Conservation (phyloP, 2,113 vertebrate genomes). For the Cichladusa arquata region DNA sequence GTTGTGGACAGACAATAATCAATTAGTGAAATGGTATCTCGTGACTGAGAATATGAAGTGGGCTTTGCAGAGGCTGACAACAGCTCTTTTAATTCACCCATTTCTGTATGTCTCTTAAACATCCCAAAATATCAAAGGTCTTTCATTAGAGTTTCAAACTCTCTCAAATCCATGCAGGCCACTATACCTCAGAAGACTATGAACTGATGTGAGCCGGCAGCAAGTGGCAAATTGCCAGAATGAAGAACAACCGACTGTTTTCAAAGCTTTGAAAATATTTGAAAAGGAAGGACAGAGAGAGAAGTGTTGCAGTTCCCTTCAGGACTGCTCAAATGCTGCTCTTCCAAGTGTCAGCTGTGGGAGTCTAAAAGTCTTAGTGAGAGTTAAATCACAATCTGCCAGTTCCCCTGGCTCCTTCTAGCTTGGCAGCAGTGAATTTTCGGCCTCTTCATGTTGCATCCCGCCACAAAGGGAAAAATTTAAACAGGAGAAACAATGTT, state of each 20-base stretch:
- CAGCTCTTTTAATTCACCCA: conserved; percentile 38
- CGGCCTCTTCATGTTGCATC: conserved; percentile 50
- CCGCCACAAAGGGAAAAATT: conserved; percentile 19
- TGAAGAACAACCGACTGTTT: conserved; percentile 28
- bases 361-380: conserved; percentile 20
- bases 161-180: conserved; percentile 4
- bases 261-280: conserved; percentile 69
- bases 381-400: conserved; percentile 44
- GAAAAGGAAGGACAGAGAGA: conserved; percentile 49
- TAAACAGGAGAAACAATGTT: conserved; percentile 27
- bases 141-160: conserved; percentile 38
- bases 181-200: conserved; percentile 21
- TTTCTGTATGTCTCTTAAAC: conserved; percentile 18
- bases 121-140: conserved; percentile 42
- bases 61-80: conserved; percentile 45
- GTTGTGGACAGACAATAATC: conserved; percentile 28
- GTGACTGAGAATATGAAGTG: conserved; percentile 39
- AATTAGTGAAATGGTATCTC: conserved; percentile 22
- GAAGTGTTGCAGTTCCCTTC: conserved; percentile 44
- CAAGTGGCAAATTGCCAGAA: conserved; percentile 31
- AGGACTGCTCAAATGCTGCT: conserved; percentile 17
- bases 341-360: conserved; percentile 30
- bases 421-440: conserved; percentile 13
- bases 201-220: conserved; percentile 40
- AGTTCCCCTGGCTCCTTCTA: neutral